phyloP scores from a whole-genome alignment of 2,888 invertebrate species.

The Diachrysia chrysitis region DNA sequence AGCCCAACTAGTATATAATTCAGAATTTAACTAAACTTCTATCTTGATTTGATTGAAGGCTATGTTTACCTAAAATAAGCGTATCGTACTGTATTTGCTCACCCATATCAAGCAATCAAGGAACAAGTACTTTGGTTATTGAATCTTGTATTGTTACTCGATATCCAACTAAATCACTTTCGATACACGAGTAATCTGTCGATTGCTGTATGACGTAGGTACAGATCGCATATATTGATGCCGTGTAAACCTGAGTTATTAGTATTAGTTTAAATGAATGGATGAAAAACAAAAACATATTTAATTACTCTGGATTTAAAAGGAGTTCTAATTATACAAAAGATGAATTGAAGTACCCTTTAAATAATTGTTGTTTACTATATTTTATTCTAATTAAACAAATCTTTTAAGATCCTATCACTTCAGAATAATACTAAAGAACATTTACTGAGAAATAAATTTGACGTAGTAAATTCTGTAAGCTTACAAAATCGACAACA shows the following conservation, averaged over 20 bases:
- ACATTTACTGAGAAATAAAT: not conserved
- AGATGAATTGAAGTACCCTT: too few relatives aligned
- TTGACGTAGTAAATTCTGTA: not conserved
- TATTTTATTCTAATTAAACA: not conserved
- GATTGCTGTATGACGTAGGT: conserved; percentile 11
- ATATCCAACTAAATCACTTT: conserved; percentile 21
- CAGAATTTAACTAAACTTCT: not conserved
- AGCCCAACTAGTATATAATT: not conserved
- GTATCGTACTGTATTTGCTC: not conserved
- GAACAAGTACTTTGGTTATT: conserved; percentile 13
- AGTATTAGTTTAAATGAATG: not conserved
- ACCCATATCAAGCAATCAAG: conserved; percentile 6
- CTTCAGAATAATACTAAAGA: too few relatives aligned
- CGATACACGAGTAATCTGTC: conserved; percentile 5
- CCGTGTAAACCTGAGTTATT: conserved; percentile 9
- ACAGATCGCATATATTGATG: not conserved
- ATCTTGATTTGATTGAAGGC: not conserved
- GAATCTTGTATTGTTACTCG: conserved; percentile 23
- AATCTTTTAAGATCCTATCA: conserved; percentile 5
- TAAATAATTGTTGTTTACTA: not conserved
- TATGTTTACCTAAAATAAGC: conserved; percentile 13
- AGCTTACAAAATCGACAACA: not conserved
- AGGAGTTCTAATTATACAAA: too few relatives aligned
- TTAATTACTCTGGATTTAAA: too few relatives aligned
- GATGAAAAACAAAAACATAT: too few relatives aligned